Evolutionary conservation across 1,140 invertebrate species (phyloP).

Genomic region (Chymomyza costata): DNA sequence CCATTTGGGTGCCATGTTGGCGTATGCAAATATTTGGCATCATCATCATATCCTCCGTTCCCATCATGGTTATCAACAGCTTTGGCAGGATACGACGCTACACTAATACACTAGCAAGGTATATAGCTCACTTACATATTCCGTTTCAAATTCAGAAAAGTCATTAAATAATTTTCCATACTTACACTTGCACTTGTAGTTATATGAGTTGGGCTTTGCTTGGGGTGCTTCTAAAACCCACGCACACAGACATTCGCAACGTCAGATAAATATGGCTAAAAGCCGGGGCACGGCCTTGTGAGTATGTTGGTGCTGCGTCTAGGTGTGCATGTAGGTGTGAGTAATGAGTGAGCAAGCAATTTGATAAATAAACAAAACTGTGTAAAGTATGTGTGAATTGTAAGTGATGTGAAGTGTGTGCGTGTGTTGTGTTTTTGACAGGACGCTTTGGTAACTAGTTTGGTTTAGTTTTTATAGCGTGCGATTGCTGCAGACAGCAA

Average conservation of each 20-base stretch:
- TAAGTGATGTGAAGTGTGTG: too few relatives aligned
- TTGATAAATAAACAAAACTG: constrained; percentile 54
- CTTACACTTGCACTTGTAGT: constrained; percentile 71
- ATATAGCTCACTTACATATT: constrained; percentile 66
- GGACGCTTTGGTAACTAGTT: constrained; percentile 7
- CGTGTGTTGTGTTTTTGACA: constrained; percentile 18
- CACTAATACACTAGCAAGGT: too few relatives aligned
- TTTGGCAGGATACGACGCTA: constrained; percentile 12
- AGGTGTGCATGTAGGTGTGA: constrained; percentile 2
- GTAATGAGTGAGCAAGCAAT: constrained; percentile 35
- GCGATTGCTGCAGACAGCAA: constrained; percentile 10
- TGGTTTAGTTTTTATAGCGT: not conserved
- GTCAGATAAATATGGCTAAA: not conserved
- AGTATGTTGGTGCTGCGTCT: not conserved
- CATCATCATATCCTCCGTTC: too few relatives aligned
- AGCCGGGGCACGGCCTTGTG: not conserved
- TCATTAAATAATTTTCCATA: constrained; percentile 74
- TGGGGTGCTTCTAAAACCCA: not conserved
- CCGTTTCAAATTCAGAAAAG: constrained; percentile 73
- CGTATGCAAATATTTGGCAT: constrained; percentile 65
- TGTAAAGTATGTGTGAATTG: too few relatives aligned
- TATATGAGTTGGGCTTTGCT: too few relatives aligned
- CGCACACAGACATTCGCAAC: not conserved
- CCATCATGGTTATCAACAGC: not conserved
- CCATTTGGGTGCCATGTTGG: constrained; percentile 38